Evolutionary conservation across 1,140 invertebrate species (phyloP).

Genomic region (Nasonia longicornis): DNA sequence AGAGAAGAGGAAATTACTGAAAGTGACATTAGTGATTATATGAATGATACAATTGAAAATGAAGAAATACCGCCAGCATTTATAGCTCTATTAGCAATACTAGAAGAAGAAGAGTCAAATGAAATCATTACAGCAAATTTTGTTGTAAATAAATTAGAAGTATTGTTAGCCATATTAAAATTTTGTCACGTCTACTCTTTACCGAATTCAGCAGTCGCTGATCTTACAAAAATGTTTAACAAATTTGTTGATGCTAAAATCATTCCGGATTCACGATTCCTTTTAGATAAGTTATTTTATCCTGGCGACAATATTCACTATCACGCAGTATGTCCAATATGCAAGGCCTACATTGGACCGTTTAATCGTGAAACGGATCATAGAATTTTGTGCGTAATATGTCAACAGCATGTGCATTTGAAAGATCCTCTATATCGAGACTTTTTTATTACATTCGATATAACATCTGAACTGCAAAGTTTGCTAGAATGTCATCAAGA

Average conservation of each 20-base stretch:
- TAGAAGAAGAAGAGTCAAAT: no score
- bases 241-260: no score
- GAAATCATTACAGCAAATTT: not conserved
- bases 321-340: slow-evolving; percentile 47
- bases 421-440: slow-evolving; percentile 41
- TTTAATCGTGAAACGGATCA: no score
- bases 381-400: no score
- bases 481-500: slow-evolving; percentile 24
- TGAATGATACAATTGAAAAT: no score
- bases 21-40: no score
- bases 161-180: not conserved
- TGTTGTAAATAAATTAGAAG: slow-evolving; percentile 4
- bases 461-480: slow-evolving; percentile 28
- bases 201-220: not conserved
- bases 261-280: slow-evolving; percentile 45
- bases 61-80: no score
- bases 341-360: not conserved
- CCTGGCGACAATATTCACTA: slow-evolving; percentile 30
- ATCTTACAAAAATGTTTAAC: slow-evolving; percentile 39
- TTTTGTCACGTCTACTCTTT: not conserved
- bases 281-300: slow-evolving; percentile 46
- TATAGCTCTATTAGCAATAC: no score
- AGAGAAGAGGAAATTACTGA: no score
- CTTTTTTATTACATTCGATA: slow-evolving; percentile 46
- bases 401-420: slow-evolving; percentile 27